Percentiles rank a stretch among this genome's conserved stretches.
Conservation (phyloP, 2,113 vertebrate species). For the Gnathonemus echidnorhynchus region DNA sequence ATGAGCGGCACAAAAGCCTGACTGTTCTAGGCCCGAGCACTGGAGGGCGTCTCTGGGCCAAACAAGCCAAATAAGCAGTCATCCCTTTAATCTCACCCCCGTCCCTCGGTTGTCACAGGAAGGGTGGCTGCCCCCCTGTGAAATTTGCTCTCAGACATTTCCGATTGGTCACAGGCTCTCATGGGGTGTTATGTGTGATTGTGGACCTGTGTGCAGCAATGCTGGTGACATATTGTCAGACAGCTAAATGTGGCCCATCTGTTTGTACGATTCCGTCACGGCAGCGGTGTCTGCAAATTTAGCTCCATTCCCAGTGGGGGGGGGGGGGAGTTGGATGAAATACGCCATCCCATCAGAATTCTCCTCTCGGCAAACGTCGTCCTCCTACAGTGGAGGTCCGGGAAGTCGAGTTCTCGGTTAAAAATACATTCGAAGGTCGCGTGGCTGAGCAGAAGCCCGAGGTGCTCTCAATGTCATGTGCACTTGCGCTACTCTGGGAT, state of each 20-base stretch:
- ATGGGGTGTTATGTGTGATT: not conserved
- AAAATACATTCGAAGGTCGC: not conserved
- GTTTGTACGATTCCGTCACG: not conserved
- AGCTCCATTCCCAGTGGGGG: not conserved
- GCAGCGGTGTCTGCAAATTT: not conserved
- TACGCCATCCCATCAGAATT: not conserved
- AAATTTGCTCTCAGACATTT: conserved; percentile 10
- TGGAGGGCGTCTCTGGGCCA: not conserved
- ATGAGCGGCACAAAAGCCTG: not conserved
- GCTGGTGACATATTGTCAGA: not conserved
- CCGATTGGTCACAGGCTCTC: conserved; percentile 15
- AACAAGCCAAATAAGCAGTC: not conserved
- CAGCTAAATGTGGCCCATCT: not conserved
- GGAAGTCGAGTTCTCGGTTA: not conserved
- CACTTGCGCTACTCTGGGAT: not conserved
- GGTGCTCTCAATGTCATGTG: not conserved
- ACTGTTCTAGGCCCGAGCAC: not conserved
- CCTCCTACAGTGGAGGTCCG: not conserved
- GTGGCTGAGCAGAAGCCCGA: not conserved
- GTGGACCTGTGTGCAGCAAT: not conserved
- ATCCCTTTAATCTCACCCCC: not conserved
- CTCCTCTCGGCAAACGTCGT: not conserved
- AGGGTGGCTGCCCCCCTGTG: not conserved
- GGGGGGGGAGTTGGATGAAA: not conserved
- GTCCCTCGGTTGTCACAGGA: not conserved